Percentiles rank a stretch among this genome's conserved stretches.
phyloP scores from a whole-genome alignment of 64 coral and sea anemone species.

The Pocillopora damicornis region DNA sequence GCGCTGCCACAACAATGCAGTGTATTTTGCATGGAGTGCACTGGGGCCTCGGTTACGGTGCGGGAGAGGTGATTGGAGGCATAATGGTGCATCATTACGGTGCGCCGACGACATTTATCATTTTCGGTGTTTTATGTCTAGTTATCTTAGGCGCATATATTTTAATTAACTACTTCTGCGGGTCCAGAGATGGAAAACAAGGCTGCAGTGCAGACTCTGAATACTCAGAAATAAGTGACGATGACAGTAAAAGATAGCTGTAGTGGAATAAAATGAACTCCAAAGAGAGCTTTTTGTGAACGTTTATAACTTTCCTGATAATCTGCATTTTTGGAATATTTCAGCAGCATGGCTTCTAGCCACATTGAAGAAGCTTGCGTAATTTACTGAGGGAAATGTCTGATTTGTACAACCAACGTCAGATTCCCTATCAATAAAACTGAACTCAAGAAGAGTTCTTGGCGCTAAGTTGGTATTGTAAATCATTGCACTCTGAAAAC shows the following conservation, averaged over 20 bases:
- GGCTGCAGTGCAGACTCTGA: constrained; percentile 40
- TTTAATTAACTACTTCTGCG: constrained; percentile 87
- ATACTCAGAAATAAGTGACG: constrained; percentile 17
- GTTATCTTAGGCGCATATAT: constrained; percentile 74
- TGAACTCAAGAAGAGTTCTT: too few species aligned
- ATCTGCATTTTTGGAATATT: too few species aligned
- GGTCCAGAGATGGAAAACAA: constrained; percentile 36
- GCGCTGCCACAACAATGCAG: constrained; percentile 98
- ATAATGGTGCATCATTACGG: constrained; percentile 96
- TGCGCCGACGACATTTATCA: constrained; percentile 84
- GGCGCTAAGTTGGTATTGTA: too few species aligned
- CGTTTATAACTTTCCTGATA: too few species aligned
- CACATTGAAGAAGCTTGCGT: too few species aligned
- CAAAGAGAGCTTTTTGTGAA: neutral
- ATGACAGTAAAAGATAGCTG: constrained; percentile 10
- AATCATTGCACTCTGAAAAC: too few species aligned
- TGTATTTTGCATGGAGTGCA: constrained; percentile 98
- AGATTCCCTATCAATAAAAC: too few species aligned
- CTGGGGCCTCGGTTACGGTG: constrained; percentile 99
- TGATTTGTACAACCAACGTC: too few species aligned
- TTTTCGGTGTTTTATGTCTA: constrained; percentile 85
- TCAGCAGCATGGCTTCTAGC: too few species aligned
- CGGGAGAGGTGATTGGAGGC: constrained; percentile 95
- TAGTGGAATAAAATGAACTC: neutral
- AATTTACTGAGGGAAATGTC: too few species aligned